Evolutionary conservation across 2,888 invertebrate genomes (phyloP).

Genomic region (Cosmia pyralina): DNA sequence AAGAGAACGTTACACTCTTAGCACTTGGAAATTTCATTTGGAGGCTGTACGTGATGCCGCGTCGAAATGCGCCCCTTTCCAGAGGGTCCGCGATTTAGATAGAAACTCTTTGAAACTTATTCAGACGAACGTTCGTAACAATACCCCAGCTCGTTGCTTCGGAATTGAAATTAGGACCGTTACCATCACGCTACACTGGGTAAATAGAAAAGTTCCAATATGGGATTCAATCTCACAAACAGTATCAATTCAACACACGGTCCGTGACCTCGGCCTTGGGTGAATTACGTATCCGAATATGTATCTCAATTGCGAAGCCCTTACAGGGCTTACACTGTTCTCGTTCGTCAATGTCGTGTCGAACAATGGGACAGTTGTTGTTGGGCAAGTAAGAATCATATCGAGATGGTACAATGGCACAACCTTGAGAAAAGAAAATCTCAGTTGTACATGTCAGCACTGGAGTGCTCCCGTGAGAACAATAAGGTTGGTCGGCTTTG

Average conservation of each 20-base stretch:
- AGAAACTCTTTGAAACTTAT: slow-evolving; percentile 80
- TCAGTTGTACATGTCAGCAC: slow-evolving; percentile 74
- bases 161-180: slow-evolving; percentile 85
- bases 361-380: slow-evolving; percentile 77
- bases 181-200: slow-evolving; percentile 74
- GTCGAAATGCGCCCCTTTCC: slow-evolving; percentile 82
- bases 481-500: slow-evolving; percentile 79
- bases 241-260: slow-evolving; percentile 62
- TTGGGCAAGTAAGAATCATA: slow-evolving; percentile 68
- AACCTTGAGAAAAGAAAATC: slow-evolving; percentile 77
- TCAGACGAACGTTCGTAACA: slow-evolving; percentile 76
- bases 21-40: slow-evolving; percentile 87
- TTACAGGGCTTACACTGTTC: slow-evolving; percentile 72
- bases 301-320: slow-evolving; percentile 67
- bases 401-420: slow-evolving; percentile 67
- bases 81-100: slow-evolving; percentile 78
- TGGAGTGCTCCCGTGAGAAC: slow-evolving; percentile 73
- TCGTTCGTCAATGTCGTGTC: slow-evolving; percentile 70
- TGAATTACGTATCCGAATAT: slow-evolving; percentile 68
- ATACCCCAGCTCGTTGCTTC: slow-evolving; percentile 79
- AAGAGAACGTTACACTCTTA: slow-evolving; percentile 75
- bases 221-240: slow-evolving; percentile 77
- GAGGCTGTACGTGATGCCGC: slow-evolving; percentile 84
- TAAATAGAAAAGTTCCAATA: slow-evolving; percentile 81
- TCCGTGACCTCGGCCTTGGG: slow-evolving; percentile 71